Evolutionary conservation across 2,113 vertebrate species (phyloP).

Genomic region (Phrynosoma platyrhinos): DNA sequence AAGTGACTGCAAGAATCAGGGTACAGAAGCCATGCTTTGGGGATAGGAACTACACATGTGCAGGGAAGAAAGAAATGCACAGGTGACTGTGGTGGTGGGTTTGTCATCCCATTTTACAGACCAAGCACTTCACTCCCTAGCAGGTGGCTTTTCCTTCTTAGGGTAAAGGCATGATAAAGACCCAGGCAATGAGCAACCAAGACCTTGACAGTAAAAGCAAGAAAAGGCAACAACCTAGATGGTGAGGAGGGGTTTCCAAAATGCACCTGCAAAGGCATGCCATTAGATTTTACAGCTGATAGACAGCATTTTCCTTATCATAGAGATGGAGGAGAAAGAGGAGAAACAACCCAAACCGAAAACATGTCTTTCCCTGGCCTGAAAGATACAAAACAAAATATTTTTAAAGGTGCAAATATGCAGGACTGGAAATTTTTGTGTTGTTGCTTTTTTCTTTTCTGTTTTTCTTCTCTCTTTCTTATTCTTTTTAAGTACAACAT

Average conservation of each 20-base stretch:
- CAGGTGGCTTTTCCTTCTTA: not conserved
- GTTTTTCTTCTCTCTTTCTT: not conserved
- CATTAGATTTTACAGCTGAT: not conserved
- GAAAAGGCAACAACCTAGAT: not conserved
- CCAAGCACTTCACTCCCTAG: no score
- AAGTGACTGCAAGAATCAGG: no score
- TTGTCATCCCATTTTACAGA: no score
- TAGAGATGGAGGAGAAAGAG: not conserved
- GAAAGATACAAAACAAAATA: constrained; percentile 36
- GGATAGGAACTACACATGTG: no score
- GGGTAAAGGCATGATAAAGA: not conserved
- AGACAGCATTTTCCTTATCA: not conserved
- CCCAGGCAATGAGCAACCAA: not conserved
- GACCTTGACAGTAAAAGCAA: not conserved
- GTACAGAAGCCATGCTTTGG: no score
- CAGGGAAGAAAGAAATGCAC: no score
- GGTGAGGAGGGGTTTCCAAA: constrained; percentile 7
- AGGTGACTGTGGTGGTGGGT: no score
- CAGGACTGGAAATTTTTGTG: constrained; percentile 41
- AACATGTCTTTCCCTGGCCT: not conserved
- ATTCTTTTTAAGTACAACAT: not conserved
- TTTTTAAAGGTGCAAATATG: constrained; percentile 67
- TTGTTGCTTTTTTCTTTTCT: not conserved
- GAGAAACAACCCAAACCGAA: not conserved
- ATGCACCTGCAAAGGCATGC: constrained; percentile 15